Percentiles rank a stretch among this genome's conserved stretches.
These are phyloP conservation scores for Parascotia fuliginaria DNA, from an alignment of 2,888 invertebrate genomes.

Conservation along the genomic window DNA sequence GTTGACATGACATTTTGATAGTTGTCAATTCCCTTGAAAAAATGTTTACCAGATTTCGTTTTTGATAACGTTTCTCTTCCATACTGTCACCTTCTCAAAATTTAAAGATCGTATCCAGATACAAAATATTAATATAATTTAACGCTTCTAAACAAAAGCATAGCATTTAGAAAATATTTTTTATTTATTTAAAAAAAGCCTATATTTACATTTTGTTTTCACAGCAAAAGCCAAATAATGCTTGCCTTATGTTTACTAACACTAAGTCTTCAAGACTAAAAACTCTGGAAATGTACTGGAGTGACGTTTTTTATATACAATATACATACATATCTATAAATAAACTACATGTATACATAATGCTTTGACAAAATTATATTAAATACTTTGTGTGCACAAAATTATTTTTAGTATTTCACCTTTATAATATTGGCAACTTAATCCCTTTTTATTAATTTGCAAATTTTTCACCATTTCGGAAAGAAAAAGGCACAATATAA, in stretches of 20 bases:
- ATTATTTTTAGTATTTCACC: no score
- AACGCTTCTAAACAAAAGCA: slow-evolving; percentile 1
- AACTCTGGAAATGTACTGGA: slow-evolving; percentile 41
- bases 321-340: slow-evolving; percentile 26
- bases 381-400: slow-evolving; percentile 28
- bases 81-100: no score
- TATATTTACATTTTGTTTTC: slow-evolving; percentile 1
- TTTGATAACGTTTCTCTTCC: no score
- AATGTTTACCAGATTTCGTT: no score
- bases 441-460: no score
- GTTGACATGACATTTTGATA: no score
- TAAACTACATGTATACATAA: slow-evolving; percentile 20
- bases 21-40: no score
- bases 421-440: no score
- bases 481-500: no score
- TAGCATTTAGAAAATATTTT: neutral
- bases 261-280: slow-evolving; percentile 27
- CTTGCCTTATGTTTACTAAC: slow-evolving; percentile 18
- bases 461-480: no score
- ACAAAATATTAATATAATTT: neutral
- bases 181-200: slow-evolving; percentile 1
- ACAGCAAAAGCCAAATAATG: slow-evolving; percentile 12
- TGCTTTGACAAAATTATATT: slow-evolving; percentile 28
- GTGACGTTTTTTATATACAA: slow-evolving; percentile 22
- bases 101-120: neutral